Evolutionary conservation across 2,797 vertebrate species (phyloP).

Genomic region (Squalus acanthias): DNA sequence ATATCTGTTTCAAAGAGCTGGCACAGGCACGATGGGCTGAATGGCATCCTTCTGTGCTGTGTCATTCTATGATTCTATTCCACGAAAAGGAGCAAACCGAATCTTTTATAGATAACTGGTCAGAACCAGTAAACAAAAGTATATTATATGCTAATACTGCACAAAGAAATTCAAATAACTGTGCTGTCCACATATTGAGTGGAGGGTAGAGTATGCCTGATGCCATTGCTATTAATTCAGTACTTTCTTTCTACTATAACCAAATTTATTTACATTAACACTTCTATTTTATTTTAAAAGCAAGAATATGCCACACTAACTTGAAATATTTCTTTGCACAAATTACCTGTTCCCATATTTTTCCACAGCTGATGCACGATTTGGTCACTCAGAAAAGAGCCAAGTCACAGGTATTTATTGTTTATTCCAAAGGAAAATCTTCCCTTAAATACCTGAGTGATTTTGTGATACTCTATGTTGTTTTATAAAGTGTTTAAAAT

Average conservation of each 20-base stretch:
- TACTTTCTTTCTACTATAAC: neutral
- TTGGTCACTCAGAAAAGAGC: neutral
- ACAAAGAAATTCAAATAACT: neutral
- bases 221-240: neutral
- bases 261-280: neutral
- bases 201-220: neutral
- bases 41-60: neutral
- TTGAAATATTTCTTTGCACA: neutral
- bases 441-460: neutral
- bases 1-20: neutral
- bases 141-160: neutral
- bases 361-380: constrained; percentile 19
- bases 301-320: neutral
- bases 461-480: neutral
- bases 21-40: neutral
- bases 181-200: neutral
- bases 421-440: neutral
- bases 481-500: neutral
- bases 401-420: constrained; percentile 13
- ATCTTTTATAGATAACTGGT: neutral
- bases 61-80: neutral
- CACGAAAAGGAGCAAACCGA: neutral
- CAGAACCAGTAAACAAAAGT: neutral
- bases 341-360: neutral
- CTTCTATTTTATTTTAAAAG: neutral